Evolutionary conservation across 2,888 invertebrate species (phyloP), one percentile per base, ranked within the genome.

Genomic region (Tachina grossa): DNA sequence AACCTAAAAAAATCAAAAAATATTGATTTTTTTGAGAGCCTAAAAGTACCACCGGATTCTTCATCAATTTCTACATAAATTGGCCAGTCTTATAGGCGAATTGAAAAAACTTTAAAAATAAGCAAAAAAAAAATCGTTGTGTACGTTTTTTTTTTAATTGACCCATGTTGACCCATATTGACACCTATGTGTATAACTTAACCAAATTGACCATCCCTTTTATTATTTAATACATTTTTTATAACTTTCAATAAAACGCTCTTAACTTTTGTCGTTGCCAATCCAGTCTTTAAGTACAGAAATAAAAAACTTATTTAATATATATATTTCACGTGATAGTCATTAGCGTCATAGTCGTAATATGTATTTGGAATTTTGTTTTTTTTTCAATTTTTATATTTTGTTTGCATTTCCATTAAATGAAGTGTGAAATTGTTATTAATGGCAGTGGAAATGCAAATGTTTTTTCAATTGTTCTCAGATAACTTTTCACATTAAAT

Each of bases 361-460:
- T n/a, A n/a, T n/a, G n/a, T 41, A 61, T 76, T 84, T 75, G 57
- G 49, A 49, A 69, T 72, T 66, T 57, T 61, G 22, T 45, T 77
- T 47, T 61, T 51, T 47, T 69, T 69, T 53, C 43, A 9, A 10
- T 47, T 41, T 53, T 51, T 47, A 6, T 65, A 19, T 69, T 3
- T 31, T 41, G 22, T 81, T 83, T 61, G 16, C 71, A 76, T 83
- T 57, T 72, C 49, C 66, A 76, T 39, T 75, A 79, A 83, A 79
- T 85, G 71, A 85, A 83, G 85, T 85, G 83, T 83, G 83, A 85
- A 85, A 85, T 83, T 80, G 83, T 66, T 83, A 66, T 76, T 66
- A 80, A 80, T 79, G 85, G 85, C 83, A 76, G 49, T 76, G 31
- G 72, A 72, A 85, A 76, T 76, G 83, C 80, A 74, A 85, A 85